Percentiles rank a stretch among this genome's conserved stretches.
These are phyloP conservation scores for Heterodera filipjevi DNA, from an alignment of 2,888 invertebrate genomes.

Conservation along the genomic window DNA sequence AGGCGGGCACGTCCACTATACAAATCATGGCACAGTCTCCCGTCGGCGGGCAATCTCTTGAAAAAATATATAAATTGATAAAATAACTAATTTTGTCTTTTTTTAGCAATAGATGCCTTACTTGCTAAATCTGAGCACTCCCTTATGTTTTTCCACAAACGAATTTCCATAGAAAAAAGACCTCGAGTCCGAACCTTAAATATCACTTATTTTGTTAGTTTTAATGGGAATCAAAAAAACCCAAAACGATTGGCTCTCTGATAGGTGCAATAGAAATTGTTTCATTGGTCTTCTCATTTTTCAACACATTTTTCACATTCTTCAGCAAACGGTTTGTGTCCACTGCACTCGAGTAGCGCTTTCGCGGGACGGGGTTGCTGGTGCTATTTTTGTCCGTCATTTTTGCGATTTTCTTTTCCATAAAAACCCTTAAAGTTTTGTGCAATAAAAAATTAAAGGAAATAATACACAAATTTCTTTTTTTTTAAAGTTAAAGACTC, in stretches of 20 bases:
- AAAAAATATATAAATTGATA: background rate
- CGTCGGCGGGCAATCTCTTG: slow-evolving; percentile 23
- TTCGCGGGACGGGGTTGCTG: background rate
- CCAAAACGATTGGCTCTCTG: background rate
- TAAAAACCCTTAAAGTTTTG: background rate
- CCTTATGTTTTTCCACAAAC: slow-evolving; percentile 91
- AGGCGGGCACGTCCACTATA: slow-evolving; percentile 84
- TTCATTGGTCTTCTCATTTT: slow-evolving; percentile 29
- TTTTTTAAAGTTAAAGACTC: too few species aligned
- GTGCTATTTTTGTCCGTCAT: background rate
- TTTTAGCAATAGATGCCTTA: too few species aligned
- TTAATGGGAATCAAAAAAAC: background rate
- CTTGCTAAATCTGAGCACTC: slow-evolving; percentile 73
- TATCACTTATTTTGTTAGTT: background rate
- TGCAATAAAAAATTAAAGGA: too few species aligned
- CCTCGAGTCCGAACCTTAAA: slow-evolving; percentile 18
- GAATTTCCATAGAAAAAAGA: slow-evolving; percentile 78
- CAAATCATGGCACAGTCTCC: slow-evolving; percentile 82
- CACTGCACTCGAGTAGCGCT: slow-evolving; percentile 20
- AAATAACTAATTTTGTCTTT: background rate
- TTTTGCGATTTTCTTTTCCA: background rate
- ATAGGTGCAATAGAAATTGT: slow-evolving; percentile 26
- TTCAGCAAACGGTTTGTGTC: slow-evolving; percentile 17
- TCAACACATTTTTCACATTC: slow-evolving; percentile 19
- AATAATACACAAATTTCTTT: too few species aligned